Percentiles rank a stretch among this genome's conserved stretches.
These are phyloP conservation scores for Triops longicaudatus DNA, from an alignment of 1,140 invertebrate genomes.

Conservation along the genomic window DNA sequence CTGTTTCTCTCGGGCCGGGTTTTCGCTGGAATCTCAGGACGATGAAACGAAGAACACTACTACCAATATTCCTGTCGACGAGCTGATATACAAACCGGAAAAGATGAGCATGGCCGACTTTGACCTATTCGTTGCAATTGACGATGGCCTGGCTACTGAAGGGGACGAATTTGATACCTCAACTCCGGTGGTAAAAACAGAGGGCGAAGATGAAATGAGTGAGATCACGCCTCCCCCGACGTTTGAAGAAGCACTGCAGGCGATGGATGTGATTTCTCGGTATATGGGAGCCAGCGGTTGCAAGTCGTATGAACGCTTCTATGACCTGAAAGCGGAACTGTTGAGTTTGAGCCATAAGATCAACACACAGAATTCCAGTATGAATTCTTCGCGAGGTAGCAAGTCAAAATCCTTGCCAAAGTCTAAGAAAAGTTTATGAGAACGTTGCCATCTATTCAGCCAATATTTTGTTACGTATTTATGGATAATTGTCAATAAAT, in stretches of 20 bases:
- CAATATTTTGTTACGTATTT: too few relatives aligned
- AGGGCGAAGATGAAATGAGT: neutral
- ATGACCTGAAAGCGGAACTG: too few relatives aligned
- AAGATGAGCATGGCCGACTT: neutral
- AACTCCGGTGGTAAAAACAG: neutral
- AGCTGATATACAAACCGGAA: neutral
- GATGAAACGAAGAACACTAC: neutral
- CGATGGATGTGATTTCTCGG: too few relatives aligned
- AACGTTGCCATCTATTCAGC: too few relatives aligned
- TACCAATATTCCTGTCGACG: neutral
- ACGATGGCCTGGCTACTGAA: neutral
- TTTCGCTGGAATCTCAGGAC: neutral
- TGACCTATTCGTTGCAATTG: neutral
- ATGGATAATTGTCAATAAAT: too few relatives aligned
- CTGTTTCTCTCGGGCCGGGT: neutral
- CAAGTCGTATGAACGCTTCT: too few relatives aligned
- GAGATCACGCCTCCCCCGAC: neutral
- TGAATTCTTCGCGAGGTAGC: too few relatives aligned
- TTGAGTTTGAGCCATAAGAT: too few relatives aligned
- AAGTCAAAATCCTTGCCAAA: too few relatives aligned
- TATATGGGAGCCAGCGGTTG: too few relatives aligned
- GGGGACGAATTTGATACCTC: neutral
- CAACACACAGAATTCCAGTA: too few relatives aligned
- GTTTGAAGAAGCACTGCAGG: neutral
- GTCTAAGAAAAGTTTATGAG: too few relatives aligned